Percentiles rank a stretch among this genome's conserved stretches.
phyloP scores from a whole-genome alignment of 64 coral and sea anemone species.

The Stichodactyla helianthus region DNA sequence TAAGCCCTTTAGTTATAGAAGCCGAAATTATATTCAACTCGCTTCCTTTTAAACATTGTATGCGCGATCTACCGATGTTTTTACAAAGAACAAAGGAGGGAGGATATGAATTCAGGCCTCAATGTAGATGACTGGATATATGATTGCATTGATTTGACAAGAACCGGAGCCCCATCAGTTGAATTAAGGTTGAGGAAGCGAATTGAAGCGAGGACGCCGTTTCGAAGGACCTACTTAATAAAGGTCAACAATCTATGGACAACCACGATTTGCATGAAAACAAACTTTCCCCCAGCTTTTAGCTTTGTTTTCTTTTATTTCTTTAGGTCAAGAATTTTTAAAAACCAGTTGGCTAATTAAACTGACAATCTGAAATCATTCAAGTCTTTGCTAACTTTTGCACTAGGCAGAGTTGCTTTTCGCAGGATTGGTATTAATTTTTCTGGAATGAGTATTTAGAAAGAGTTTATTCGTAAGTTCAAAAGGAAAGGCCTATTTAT shows the following conservation, averaged over 20 bases:
- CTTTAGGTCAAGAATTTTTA: neutral
- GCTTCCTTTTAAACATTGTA: slow-evolving; percentile 13
- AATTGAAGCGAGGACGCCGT: neutral
- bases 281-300: neutral
- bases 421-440: neutral
- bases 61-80: slow-evolving; percentile 13
- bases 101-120: slow-evolving; percentile 16
- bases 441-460: neutral
- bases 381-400: neutral
- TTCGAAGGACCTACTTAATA: neutral
- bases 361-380: neutral
- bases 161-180: neutral
- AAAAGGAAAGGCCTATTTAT: too few species aligned
- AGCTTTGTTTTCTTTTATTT: neutral
- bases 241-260: slow-evolving; percentile 29
- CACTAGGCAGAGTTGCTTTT: neutral
- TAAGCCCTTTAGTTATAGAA: slow-evolving; percentile 5
- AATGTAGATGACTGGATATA: neutral
- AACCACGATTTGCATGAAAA: neutral
- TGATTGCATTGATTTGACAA: neutral
- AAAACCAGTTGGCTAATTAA: neutral
- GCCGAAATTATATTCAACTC: neutral
- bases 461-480: neutral
- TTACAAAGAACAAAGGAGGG: neutral
- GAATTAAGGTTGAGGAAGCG: neutral